Conservation (phyloP, 1,140 invertebrate genomes). For the Acromyrmex heyeri region DNA sequence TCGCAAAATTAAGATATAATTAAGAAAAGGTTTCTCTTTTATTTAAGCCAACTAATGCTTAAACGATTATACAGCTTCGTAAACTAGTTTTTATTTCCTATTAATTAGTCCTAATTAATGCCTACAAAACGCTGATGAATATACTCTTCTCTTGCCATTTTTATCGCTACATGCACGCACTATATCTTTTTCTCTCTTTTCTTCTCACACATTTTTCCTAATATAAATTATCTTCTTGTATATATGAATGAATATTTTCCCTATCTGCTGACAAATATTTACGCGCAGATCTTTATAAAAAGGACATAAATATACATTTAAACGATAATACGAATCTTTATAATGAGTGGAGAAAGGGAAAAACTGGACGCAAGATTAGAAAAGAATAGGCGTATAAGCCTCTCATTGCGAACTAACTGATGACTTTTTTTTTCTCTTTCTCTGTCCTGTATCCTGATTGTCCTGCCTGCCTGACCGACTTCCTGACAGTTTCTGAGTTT, state of each 20-base stretch:
- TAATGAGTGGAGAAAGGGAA: conserved; percentile 26
- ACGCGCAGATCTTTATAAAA: background rate
- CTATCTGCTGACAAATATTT: conserved; percentile 27
- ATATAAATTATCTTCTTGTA: conserved; percentile 32
- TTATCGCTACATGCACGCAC: background rate
- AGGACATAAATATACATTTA: conserved; percentile 33
- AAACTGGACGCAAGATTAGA: conserved; percentile 68
- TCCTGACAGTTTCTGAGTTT: conserved; percentile 68
- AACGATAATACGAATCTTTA: conserved; percentile 25
- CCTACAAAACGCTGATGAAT: conserved; percentile 71
- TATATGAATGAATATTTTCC: conserved; percentile 15
- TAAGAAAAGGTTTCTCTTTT: conserved; percentile 84
- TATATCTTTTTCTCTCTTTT: background rate
- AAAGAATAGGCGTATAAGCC: conserved; percentile 78
- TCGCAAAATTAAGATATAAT: conserved; percentile 75
- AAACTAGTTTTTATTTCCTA: conserved; percentile 38
- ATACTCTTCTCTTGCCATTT: conserved; percentile 30
- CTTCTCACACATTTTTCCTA: background rate
- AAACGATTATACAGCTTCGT: conserved; percentile 75
- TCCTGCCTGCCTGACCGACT: conserved; percentile 74
- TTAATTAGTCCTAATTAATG: conserved; percentile 40
- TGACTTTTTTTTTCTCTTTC: conserved; percentile 81
- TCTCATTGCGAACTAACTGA: conserved; percentile 83
- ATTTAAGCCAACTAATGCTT: conserved; percentile 82
- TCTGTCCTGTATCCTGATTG: conserved; percentile 83